Percentiles rank a stretch among this genome's conserved stretches.
Conservation (phyloP, 2,888 invertebrate genomes). For the Marasmarcha lunaedactyla region DNA sequence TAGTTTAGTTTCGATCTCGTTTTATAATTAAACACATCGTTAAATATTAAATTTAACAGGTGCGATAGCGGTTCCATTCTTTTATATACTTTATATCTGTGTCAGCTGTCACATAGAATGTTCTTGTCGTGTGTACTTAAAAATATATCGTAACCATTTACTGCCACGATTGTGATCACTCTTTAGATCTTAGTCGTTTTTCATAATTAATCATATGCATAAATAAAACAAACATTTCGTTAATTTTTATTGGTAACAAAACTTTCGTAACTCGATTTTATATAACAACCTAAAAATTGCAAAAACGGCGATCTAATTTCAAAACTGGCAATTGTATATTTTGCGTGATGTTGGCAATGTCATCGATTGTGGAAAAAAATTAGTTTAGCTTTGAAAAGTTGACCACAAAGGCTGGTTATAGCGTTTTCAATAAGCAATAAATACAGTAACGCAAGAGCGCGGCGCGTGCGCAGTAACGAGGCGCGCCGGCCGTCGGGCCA, state of each 20-base stretch:
- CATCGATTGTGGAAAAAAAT: too few species aligned
- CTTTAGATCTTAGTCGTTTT: conserved; percentile 31
- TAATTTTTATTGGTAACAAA: conserved; percentile 6
- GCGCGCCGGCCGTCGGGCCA: conserved; percentile 41
- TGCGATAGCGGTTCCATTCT: conserved; percentile 7
- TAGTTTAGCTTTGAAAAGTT: neutral
- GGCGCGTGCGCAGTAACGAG: conserved; percentile 32
- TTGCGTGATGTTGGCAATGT: too few species aligned
- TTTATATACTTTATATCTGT: conserved; percentile 23
- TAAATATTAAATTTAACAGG: conserved; percentile 1
- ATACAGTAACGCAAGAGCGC: conserved; percentile 58
- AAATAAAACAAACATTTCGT: conserved; percentile 7
- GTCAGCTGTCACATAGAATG: conserved; percentile 9
- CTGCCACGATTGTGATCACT: conserved; percentile 33
- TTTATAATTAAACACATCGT: too few species aligned
- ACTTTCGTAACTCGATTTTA: too few species aligned
- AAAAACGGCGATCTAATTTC: neutral
- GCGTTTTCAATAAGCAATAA: conserved; percentile 67
- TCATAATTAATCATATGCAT: conserved; percentile 16
- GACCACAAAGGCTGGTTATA: neutral
- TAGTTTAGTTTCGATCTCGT: too few species aligned
- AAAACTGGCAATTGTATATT: neutral
- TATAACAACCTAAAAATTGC: too few species aligned
- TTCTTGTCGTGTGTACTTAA: conserved; percentile 18
- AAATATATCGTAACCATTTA: conserved; percentile 45